A percentile compares a stretch with the other conserved stretches of the same genome.
Conservation (phyloP, 2,113 vertebrate genomes). For the Globicephala melas region DNA sequence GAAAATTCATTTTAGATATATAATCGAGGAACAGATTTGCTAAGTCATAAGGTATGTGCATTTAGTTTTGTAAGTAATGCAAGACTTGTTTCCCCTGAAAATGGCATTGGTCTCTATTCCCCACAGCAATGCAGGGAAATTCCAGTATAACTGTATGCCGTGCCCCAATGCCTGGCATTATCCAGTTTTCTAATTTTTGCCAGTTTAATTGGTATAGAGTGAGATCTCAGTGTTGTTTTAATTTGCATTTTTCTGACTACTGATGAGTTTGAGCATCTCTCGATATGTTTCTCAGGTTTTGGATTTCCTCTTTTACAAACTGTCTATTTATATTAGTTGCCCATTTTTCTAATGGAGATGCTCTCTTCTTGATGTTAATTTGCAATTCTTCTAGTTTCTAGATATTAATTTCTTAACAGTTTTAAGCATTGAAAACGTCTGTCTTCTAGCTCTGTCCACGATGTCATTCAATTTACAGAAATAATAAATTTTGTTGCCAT, state of each 20-base stretch:
- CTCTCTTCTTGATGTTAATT: conserved; percentile 38
- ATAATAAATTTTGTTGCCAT: neutral
- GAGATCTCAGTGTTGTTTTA: conserved; percentile 29
- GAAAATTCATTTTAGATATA: neutral
- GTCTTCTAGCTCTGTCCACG: neutral
- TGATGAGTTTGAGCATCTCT: conserved; percentile 52
- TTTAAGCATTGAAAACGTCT: conserved; percentile 7
- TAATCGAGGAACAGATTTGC: neutral
- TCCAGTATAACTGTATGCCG: neutral
- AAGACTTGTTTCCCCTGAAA: neutral
- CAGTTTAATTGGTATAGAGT: conserved; percentile 24
- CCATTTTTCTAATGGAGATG: conserved; percentile 49
- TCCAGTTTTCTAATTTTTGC: conserved; percentile 38
- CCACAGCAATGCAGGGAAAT: neutral
- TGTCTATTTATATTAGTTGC: conserved; percentile 23
- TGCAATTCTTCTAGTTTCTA: neutral
- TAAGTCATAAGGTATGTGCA: neutral
- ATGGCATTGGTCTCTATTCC: neutral
- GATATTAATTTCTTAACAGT: conserved; percentile 4
- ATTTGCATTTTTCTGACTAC: conserved; percentile 55
- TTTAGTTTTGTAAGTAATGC: neutral
- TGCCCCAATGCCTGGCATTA: neutral
- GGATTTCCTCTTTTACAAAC: conserved; percentile 31
- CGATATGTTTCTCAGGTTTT: conserved; percentile 32
- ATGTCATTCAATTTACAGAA: neutral